Base-by-base conservation (phyloP, 1,140 invertebrate species). In the Radopholus similis region DNA sequence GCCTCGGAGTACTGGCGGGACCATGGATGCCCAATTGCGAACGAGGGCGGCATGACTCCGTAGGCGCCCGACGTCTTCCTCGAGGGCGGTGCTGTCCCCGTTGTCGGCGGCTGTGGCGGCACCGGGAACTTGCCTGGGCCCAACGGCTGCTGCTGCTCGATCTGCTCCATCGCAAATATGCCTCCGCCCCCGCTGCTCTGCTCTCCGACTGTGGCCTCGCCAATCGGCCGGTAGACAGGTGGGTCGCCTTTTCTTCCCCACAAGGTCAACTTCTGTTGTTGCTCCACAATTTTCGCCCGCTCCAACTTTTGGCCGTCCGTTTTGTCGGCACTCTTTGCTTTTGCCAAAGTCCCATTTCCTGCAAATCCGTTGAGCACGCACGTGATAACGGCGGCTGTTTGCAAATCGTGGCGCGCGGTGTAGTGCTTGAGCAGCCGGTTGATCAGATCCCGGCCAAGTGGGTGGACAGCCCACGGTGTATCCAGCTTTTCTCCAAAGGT, bases 351-450 rank as follows among this genome's bases (percentile, higher is more conserved):
- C 8, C 23, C 28, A 23, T 30, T 26, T n/a, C 23, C 26, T 21
- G 34, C 35, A n/a, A 42, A 18, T 47, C 59, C 26, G 53, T 55
- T 40, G 42, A 68, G 28, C 26, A 68, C 44, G 35, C 66, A 68
- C 23, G 40, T 68, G 30, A 68, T 68, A 21, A 68, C 66, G n/a
- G 66, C 66, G 18, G 65, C 66, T 38, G 66, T 68, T 49, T 67
- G 59, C n/a, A 67, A 34, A 26, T 66, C 64, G 15, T 32, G 66
- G 9, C 37, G 44, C 37, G 42, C 35, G 4, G 37, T 40, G 32
- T 68, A 68, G 44, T 68, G 66, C 11, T 70, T 49, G n/a, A 68
- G 8, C 66, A 68, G 35, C 18, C 49, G 63, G 44, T 68, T 68
- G 9, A 68, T 68, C 37, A 68, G 42, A n/a, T 51, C 47, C 11